phyloP scores from a whole-genome alignment of 2,113 vertebrate species.

The Cercopithecus mona region DNA sequence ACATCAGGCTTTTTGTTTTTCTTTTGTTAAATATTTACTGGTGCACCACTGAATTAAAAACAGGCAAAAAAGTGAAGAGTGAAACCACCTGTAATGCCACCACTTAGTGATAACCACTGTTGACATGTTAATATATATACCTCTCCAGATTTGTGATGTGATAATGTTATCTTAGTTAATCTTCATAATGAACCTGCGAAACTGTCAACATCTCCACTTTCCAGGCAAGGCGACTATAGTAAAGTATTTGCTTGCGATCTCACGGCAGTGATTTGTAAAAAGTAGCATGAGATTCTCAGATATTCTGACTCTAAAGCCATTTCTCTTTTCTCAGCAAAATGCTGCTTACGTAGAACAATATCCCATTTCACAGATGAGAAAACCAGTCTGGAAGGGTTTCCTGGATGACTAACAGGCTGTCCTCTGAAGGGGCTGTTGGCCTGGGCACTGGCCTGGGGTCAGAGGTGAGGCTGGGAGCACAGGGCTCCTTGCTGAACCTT shows the following conservation, averaged over 20 bases:
- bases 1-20: not conserved
- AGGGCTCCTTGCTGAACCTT: not conserved
- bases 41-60: not conserved
- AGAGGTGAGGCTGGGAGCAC: not conserved
- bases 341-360: not conserved
- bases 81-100: not conserved
- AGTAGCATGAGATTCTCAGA: not conserved
- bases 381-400: not conserved
- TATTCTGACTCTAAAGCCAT: not conserved
- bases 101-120: not conserved
- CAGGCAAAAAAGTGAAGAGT: not conserved
- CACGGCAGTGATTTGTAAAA: not conserved
- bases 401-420: not conserved
- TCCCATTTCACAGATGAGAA: not conserved
- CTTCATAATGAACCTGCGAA: not conserved
- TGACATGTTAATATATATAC: not conserved
- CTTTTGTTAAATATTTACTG: slow-evolving; percentile 18
- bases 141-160: not conserved
- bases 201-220: not conserved
- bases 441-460: not conserved
- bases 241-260: not conserved
- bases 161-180: not conserved
- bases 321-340: not conserved
- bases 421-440: not conserved
- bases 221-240: not conserved